These are phyloP conservation scores for Chaetodon trifascialis DNA, from an alignment of 2,113 vertebrate species.

Conservation along the genomic window DNA sequence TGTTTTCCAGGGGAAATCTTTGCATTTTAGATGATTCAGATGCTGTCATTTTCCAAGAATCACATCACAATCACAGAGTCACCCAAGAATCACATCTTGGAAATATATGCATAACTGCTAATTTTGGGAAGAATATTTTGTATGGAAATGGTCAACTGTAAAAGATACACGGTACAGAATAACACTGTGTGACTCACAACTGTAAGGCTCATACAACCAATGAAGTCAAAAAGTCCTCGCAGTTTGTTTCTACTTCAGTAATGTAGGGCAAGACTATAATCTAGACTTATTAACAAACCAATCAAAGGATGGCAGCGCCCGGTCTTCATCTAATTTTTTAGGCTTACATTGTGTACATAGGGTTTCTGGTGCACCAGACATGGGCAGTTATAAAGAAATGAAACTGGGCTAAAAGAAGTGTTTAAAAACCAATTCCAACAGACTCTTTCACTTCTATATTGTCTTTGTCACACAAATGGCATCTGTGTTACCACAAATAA, in stretches of 20 bases:
- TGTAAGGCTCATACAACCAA: too few relatives aligned
- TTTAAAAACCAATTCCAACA: not conserved
- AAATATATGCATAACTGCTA: not conserved
- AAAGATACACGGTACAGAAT: too few relatives aligned
- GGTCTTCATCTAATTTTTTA: not conserved
- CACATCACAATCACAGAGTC: too few relatives aligned
- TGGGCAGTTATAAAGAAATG: not conserved
- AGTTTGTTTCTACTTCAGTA: not conserved
- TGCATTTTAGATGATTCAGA: not conserved
- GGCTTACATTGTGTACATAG: not conserved
- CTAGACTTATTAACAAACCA: not conserved
- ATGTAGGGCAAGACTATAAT: not conserved
- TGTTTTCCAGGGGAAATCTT: not conserved
- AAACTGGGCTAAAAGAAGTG: not conserved
- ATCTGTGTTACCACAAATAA: not conserved
- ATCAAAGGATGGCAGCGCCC: not conserved
- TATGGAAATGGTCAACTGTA: too few relatives aligned
- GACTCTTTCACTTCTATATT: slow-evolving; percentile 14
- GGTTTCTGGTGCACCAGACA: not conserved
- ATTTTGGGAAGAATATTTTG: not conserved
- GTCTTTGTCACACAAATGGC: not conserved
- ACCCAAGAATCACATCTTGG: too few relatives aligned
- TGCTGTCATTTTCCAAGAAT: not conserved
- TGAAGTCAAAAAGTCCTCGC: too few relatives aligned
- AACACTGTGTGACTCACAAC: too few relatives aligned